Evolutionary conservation across 2,888 invertebrate genomes (phyloP).

Genomic region (Cryptocheilus praepositus): DNA sequence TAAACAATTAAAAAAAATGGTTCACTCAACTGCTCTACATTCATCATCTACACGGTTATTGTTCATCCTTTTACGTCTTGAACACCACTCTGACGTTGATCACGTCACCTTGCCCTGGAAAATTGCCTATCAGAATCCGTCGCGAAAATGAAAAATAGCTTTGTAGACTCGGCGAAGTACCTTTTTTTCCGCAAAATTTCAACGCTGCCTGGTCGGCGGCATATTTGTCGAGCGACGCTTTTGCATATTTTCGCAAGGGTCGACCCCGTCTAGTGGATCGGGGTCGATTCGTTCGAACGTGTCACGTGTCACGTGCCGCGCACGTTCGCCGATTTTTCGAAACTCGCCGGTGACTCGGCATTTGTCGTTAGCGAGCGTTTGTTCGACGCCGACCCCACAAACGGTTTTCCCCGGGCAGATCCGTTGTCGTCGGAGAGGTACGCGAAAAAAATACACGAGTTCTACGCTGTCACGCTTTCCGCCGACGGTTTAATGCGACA

Average conservation of each 20-base stretch:
- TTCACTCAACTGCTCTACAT: too few species aligned
- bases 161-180: neutral
- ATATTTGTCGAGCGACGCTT: neutral
- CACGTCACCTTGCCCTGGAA: too few species aligned
- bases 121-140: too few species aligned
- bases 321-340: conserved; percentile 18
- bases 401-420: conserved; percentile 18
- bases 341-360: conserved; percentile 34
- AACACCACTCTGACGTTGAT: too few species aligned
- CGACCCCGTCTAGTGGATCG: neutral
- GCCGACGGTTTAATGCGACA: too few species aligned
- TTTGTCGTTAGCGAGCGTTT: conserved; percentile 52
- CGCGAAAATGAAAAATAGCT: neutral
- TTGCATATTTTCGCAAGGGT: neutral
- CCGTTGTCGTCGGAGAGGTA: too few species aligned
- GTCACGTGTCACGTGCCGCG: conserved; percentile 23
- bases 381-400: conserved; percentile 34
- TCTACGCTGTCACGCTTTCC: too few species aligned
- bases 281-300: conserved; percentile 25
- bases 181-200: neutral
- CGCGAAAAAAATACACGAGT: too few species aligned
- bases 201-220: neutral
- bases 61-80: too few species aligned
- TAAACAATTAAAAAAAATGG: too few species aligned
- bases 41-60: too few species aligned